Conservation (phyloP, 2,113 vertebrate genomes). For the Ranitomeya variabilis region DNA sequence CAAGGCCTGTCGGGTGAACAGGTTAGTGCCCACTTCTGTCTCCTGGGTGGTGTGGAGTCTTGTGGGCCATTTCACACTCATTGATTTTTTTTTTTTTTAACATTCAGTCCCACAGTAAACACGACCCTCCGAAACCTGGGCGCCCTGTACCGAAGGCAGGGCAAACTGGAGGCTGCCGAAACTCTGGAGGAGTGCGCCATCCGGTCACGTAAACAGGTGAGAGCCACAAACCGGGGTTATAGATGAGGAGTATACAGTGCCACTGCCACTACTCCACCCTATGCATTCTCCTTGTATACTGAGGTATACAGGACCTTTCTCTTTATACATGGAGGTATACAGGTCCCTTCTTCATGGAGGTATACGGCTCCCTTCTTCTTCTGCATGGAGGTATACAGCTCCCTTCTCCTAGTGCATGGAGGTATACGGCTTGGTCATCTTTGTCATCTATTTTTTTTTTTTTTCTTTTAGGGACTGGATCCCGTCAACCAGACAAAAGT, state of each 20-base stretch:
- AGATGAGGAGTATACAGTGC: too few relatives aligned
- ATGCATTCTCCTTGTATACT: too few relatives aligned
- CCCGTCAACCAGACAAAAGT: conserved; percentile 93
- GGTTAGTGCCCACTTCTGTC: conserved; percentile 72
- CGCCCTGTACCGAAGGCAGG: conserved; percentile 88
- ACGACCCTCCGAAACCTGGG: conserved; percentile 84
- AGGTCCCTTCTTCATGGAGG: too few relatives aligned
- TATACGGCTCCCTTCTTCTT: neutral
- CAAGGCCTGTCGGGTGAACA: conserved; percentile 98
- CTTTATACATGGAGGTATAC: too few relatives aligned
- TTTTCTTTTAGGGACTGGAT: conserved; percentile 83
- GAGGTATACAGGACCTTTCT: too few relatives aligned
- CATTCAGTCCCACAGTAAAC: conserved; percentile 74
- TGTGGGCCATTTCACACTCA: too few relatives aligned
- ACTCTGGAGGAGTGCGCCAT: conserved; percentile 88
- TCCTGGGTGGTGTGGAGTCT: neutral
- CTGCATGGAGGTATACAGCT: neutral
- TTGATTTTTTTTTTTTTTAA: neutral
- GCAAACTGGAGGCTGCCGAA: conserved; percentile 90
- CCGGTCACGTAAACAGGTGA: conserved; percentile 89
- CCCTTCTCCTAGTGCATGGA: neutral
- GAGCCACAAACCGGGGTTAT: neutral
- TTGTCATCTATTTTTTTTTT: neutral
- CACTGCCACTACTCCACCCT: too few relatives aligned
- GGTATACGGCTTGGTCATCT: neutral